Conservation (phyloP, 2,797 vertebrate species). For the Microhierax caerulescens region DNA sequence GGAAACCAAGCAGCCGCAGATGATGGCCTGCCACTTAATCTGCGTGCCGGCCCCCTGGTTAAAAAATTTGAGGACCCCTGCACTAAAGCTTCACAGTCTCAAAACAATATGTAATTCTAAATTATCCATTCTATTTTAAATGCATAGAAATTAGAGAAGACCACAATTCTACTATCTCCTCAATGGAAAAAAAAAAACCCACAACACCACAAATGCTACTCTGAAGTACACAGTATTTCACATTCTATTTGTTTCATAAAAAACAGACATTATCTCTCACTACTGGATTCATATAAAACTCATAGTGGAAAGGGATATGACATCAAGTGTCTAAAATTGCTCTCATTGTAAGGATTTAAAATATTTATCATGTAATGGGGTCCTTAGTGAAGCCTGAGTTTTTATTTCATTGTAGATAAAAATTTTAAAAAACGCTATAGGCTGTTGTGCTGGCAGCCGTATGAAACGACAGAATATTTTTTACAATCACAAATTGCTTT, state of each 20-base stretch:
- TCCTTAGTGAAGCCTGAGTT: background rate
- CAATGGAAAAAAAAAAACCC: background rate
- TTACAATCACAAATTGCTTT: background rate
- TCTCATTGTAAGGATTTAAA: background rate
- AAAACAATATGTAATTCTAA: background rate
- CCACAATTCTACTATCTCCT: background rate
- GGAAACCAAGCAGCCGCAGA: too few species aligned
- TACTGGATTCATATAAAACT: background rate
- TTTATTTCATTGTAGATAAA: background rate
- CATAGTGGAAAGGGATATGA: background rate
- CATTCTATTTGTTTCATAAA: background rate
- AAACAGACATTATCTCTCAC: background rate
- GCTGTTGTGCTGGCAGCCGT: background rate
- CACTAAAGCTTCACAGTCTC: background rate
- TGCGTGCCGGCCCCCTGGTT: too few species aligned
- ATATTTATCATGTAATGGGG: background rate
- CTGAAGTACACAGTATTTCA: background rate
- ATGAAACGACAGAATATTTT: background rate
- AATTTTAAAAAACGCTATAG: background rate
- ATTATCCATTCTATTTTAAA: background rate
- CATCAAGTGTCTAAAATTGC: background rate
- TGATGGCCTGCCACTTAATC: too few species aligned
- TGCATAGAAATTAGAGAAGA: background rate
- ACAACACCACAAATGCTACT: background rate
- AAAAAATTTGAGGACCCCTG: too few species aligned